phyloP scores from a whole-genome alignment of 1,140 invertebrate species.

The Cardiocondyla obscurior region DNA sequence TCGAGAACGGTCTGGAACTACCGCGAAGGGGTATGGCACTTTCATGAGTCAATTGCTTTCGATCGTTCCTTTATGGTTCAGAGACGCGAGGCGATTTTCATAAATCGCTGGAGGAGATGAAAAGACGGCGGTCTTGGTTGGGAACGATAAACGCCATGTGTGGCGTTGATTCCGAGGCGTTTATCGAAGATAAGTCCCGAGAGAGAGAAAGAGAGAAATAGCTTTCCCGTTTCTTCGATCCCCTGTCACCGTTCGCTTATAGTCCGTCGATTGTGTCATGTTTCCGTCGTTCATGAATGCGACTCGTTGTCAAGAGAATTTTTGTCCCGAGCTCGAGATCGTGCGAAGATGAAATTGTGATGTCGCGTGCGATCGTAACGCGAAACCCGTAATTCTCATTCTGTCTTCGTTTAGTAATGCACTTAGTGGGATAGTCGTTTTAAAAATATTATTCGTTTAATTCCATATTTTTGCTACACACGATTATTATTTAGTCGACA shows the following conservation, averaged over 20 bases:
- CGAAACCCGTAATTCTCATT: neutral
- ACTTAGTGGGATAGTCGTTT: neutral
- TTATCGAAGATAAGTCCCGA: constrained; percentile 25
- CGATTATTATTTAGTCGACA: constrained; percentile 6
- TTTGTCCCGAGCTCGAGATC: neutral
- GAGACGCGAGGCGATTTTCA: constrained; percentile 68
- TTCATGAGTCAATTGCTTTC: constrained; percentile 72
- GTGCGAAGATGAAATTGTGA: constrained; percentile 8
- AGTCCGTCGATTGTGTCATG: constrained; percentile 9
- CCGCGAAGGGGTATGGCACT: constrained; percentile 79
- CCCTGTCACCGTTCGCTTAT: neutral
- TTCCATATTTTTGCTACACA: neutral
- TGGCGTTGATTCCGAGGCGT: neutral
- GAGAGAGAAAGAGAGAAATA: neutral
- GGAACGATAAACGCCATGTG: neutral
- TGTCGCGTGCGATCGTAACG: constrained; percentile 3
- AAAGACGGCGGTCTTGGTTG: neutral
- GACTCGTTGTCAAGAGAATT: constrained; percentile 1
- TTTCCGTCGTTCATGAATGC: constrained; percentile 21
- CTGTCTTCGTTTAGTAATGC: neutral
- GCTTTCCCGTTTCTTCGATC: constrained; percentile 4
- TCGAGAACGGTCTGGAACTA: constrained; percentile 78
- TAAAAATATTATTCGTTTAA: constrained; percentile 7
- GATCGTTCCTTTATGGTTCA: constrained; percentile 70
- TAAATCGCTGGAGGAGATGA: constrained; percentile 72